A percentile compares a stretch with the other conserved stretches of the same genome.
These are phyloP conservation scores for Parazoanthus darwini DNA, from an alignment of 92 coral and sea anemone genomes.

Conservation along the genomic window DNA sequence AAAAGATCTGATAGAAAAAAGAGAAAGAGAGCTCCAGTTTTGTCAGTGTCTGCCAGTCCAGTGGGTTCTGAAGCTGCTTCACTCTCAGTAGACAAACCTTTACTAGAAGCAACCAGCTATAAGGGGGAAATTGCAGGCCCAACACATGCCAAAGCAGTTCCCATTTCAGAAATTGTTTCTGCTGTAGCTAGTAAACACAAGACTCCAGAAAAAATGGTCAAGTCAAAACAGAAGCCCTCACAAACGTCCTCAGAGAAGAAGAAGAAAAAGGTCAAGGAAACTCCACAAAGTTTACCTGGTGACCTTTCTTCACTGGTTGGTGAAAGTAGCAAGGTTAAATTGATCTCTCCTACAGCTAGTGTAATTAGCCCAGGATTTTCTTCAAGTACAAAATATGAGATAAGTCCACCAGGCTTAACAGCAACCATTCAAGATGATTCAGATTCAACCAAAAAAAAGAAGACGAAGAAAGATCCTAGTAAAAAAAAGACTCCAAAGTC, in stretches of 20 bases:
- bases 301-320: neutral
- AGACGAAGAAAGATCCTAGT: neutral
- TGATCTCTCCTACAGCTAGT: slow-evolving; percentile 5
- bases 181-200: neutral
- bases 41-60: neutral
- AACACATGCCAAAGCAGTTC: neutral
- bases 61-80: neutral
- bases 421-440: neutral
- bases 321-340: neutral
- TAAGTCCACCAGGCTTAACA: neutral
- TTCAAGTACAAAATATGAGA: neutral
- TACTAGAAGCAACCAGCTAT: neutral
- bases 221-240: slow-evolving; percentile 7
- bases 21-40: neutral
- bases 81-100: neutral
- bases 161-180: neutral
- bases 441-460: slow-evolving; percentile 11
- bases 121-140: neutral
- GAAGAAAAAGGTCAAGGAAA: neutral
- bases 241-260: slow-evolving; percentile 8
- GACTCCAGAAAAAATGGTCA: neutral
- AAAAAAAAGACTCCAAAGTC: neutral
- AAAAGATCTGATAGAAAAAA: slow-evolving; percentile 1
- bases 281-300: neutral
- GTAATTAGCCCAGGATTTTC: neutral